Percentiles rank a stretch among this genome's conserved stretches.
phyloP scores from a whole-genome alignment of 2,797 vertebrate species.

The Syncerus caffer region DNA sequence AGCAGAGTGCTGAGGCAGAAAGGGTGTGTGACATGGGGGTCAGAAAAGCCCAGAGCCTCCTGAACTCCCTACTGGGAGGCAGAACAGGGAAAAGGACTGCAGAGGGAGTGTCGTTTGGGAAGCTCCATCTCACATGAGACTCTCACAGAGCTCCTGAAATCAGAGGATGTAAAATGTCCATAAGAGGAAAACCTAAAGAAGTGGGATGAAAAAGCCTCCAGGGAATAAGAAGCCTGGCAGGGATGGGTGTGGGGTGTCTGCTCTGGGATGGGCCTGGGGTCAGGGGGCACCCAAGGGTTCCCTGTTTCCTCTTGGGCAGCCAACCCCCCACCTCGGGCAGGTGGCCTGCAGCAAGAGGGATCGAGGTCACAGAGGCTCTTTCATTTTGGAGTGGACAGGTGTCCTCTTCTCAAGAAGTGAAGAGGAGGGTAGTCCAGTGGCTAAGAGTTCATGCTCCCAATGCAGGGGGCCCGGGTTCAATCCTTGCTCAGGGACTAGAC shows the following conservation, averaged over 20 bases:
- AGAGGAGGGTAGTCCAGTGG: background rate
- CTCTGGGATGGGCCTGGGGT: accelerated
- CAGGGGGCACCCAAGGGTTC: background rate
- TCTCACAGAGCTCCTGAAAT: slow-evolving; percentile 75
- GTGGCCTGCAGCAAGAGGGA: background rate
- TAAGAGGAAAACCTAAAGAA: slow-evolving; percentile 67
- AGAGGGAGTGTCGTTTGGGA: background rate
- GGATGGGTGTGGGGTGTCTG: accelerated
- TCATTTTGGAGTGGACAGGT: background rate
- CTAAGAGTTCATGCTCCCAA: background rate
- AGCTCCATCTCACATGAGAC: background rate
- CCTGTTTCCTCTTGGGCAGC: background rate
- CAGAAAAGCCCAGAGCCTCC: background rate
- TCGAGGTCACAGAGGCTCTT: accelerated
- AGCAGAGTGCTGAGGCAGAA: background rate
- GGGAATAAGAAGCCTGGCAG: slow-evolving; percentile 61
- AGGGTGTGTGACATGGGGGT: background rate
- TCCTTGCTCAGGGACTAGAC: background rate
- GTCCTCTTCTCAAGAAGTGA: background rate
- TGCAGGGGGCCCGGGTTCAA: background rate
- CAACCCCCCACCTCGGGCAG: background rate
- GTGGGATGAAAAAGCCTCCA: slow-evolving; percentile 69
- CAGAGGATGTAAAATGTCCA: slow-evolving; percentile 71
- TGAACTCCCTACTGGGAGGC: background rate
- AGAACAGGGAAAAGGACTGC: background rate